These are phyloP conservation scores for Rhipidura dahli DNA, from an alignment of 2,113 vertebrate genomes.

Conservation along the genomic window DNA sequence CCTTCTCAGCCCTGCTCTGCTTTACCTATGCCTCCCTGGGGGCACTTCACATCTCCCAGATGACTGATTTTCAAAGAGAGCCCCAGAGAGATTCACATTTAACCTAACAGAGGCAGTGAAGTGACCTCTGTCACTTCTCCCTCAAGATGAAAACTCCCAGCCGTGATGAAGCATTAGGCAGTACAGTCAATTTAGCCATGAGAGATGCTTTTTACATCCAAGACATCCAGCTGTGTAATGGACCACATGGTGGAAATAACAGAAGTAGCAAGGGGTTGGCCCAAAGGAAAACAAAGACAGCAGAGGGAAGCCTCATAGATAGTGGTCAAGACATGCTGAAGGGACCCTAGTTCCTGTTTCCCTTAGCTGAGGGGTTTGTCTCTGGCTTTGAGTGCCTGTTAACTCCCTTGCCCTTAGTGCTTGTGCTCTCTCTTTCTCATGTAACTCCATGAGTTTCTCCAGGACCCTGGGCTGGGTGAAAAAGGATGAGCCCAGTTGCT, in stretches of 20 bases:
- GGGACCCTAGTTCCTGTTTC: background rate
- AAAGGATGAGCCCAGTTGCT: background rate
- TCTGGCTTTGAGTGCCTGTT: background rate
- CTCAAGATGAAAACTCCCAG: background rate
- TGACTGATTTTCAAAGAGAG: background rate
- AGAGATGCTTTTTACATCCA: background rate
- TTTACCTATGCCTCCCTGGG: background rate
- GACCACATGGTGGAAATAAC: background rate
- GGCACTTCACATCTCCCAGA: background rate
- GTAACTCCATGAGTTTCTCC: background rate
- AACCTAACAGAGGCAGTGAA: background rate
- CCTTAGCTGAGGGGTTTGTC: background rate
- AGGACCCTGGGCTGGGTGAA: background rate
- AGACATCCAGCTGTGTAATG: background rate
- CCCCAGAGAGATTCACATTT: background rate
- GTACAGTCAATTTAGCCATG: background rate
- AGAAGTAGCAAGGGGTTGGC: background rate
- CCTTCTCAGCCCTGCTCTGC: background rate
- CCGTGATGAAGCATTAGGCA: background rate
- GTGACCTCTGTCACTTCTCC: slow-evolving; percentile 1
- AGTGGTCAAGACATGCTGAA: background rate
- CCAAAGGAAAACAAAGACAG: background rate
- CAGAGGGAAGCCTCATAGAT: background rate
- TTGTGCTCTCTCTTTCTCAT: background rate
- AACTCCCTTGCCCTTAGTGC: background rate